A percentile compares a stretch with the other conserved stretches of the same genome.
These are phyloP conservation scores for Eriosoma lanigerum DNA, from an alignment of 1,140 invertebrate species.

Conservation along the genomic window DNA sequence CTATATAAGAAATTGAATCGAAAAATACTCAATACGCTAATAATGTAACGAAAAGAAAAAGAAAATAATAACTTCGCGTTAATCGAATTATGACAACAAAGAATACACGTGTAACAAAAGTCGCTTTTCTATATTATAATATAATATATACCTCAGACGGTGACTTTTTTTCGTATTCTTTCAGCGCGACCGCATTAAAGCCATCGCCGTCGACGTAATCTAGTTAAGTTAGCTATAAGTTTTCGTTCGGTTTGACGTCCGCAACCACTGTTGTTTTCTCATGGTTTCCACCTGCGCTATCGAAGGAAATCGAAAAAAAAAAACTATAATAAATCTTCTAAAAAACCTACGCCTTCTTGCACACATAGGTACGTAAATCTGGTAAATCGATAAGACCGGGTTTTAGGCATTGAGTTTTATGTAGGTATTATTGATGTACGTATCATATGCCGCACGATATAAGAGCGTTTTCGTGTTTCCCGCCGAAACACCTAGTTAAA, in stretches of 20 bases:
- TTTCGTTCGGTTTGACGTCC: not conserved
- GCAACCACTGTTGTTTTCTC: not conserved
- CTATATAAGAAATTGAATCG: conserved; percentile 7
- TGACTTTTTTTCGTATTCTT: not conserved
- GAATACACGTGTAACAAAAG: too few species aligned
- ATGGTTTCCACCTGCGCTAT: too few species aligned
- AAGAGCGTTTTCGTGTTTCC: conserved; percentile 28
- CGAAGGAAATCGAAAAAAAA: too few species aligned
- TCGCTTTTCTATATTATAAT: too few species aligned
- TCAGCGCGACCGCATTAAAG: not conserved
- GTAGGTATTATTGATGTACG: too few species aligned
- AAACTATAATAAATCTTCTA: too few species aligned
- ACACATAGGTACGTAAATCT: too few species aligned
- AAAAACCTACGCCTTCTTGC: too few species aligned
- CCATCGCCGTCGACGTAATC: conserved; percentile 9
- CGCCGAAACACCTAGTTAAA: not conserved
- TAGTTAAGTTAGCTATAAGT: conserved; percentile 5
- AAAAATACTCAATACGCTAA: conserved; percentile 22
- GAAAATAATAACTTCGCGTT: not conserved
- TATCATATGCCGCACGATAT: not conserved
- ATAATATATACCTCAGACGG: too few species aligned
- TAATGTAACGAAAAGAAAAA: conserved; percentile 27
- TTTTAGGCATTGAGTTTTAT: too few species aligned
- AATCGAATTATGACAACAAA: conserved; percentile 29
- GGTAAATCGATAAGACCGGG: too few species aligned